phyloP scores from a whole-genome alignment of 2,797 vertebrate genomes.

The Chiloscyllium punctatum region DNA sequence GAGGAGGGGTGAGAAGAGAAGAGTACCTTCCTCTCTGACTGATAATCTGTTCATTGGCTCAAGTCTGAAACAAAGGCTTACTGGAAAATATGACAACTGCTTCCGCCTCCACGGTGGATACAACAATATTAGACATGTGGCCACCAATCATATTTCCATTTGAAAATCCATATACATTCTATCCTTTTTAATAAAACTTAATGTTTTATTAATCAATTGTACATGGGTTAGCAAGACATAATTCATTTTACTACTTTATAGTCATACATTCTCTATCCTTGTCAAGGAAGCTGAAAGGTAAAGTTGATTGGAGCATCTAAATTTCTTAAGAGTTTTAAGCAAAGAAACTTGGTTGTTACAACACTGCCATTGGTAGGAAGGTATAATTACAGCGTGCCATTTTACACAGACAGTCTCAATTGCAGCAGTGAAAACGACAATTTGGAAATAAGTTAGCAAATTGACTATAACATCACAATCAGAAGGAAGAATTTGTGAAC shows the following conservation, averaged over 20 bases:
- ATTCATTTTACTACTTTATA: background rate
- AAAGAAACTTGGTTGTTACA: background rate
- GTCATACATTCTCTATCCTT: background rate
- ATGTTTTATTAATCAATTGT: background rate
- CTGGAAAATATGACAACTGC: background rate
- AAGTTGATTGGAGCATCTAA: background rate
- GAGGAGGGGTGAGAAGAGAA: conserved; percentile 15
- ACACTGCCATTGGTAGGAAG: background rate
- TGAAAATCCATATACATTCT: background rate
- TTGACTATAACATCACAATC: background rate
- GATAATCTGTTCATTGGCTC: conserved; percentile 25
- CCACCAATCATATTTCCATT: background rate
- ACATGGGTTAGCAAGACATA: background rate
- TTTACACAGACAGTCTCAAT: background rate
- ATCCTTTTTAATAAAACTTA: background rate
- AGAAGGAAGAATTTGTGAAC: background rate
- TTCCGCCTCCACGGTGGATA: background rate
- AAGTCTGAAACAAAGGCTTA: background rate
- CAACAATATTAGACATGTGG: background rate
- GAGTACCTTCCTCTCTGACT: background rate
- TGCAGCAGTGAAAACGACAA: background rate
- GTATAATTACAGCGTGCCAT: background rate
- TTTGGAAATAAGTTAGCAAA: background rate
- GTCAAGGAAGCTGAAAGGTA: background rate
- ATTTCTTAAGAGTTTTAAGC: background rate